A percentile compares a stretch with the other conserved stretches of the same genome.
Conservation (phyloP, 2,888 invertebrate species). For the Apodemia mormo region DNA sequence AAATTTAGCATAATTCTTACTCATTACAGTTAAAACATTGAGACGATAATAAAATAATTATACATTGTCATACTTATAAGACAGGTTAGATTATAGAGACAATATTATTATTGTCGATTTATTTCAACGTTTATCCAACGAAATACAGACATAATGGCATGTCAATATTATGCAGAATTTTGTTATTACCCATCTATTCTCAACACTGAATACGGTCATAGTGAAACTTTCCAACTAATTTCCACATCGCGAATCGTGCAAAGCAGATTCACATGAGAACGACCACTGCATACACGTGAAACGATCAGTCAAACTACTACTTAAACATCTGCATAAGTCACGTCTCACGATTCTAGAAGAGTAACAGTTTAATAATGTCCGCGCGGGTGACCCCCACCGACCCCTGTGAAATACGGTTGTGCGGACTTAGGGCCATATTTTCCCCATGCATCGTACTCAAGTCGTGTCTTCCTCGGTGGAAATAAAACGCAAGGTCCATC, state of each 20-base stretch:
- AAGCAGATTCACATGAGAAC: constrained; percentile 74
- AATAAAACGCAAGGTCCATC: constrained; percentile 81
- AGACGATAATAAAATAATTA: background rate
- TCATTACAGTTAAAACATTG: background rate
- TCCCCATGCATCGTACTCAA: constrained; percentile 74
- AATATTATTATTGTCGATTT: background rate
- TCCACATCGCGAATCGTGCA: constrained; percentile 63
- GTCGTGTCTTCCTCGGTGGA: constrained; percentile 81
- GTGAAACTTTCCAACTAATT: constrained; percentile 71
- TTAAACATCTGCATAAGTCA: constrained; percentile 80
- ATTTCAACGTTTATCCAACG: background rate
- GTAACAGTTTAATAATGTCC: constrained; percentile 82
- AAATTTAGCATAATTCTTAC: too few species aligned
- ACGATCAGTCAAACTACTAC: constrained; percentile 78
- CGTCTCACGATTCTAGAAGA: constrained; percentile 70
- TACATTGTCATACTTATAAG: background rate
- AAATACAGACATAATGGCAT: constrained; percentile 8
- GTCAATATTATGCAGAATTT: constrained; percentile 10
- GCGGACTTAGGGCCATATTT: constrained; percentile 77
- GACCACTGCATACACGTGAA: constrained; percentile 71
- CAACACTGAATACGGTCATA: constrained; percentile 39
- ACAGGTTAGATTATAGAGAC: background rate
- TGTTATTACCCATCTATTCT: constrained; percentile 39
- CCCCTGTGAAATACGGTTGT: constrained; percentile 77
- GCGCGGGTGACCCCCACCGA: constrained; percentile 69